Evolutionary conservation across 2,888 invertebrate species (phyloP), one percentile per base, ranked within the genome.

Genomic region (Euzophera pinguis): DNA sequence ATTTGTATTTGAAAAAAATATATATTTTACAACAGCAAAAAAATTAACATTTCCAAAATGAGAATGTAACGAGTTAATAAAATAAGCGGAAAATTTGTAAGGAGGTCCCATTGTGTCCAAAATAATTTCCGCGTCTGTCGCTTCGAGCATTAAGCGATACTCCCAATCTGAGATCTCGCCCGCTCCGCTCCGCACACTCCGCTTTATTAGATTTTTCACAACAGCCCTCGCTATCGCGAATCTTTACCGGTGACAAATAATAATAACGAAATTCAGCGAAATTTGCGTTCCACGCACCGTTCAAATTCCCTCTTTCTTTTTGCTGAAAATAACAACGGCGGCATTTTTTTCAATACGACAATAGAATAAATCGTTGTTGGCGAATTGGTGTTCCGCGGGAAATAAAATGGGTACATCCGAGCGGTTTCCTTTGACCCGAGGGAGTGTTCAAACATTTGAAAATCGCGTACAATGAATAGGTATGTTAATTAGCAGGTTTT

Each of bases 171-270:
- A 63, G 45, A 45, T 45, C 42, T 32, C 45, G 16, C 45, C 61
- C 64, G 66, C 62, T 67, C 61, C 64, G 66, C 62, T 67, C 62
- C 70, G 64, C 71, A 70, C 71, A 66, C 64, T 66, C 59, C 61
- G 61, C 69, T 78, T 81, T 81, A 81, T 84, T 77, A 75, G 71
- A 81, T 82, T 81, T 79, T 74, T 74, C 72, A 73, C 72, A 74
- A 72, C 68, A 65, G 58, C 65, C 60, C 50, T 47, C 69, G 69
- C 73, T 81, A 78, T 80, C 77, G 69, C 63, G 67, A 69, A 78
- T 81, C 73, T 75, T 69, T 69, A 65, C 64, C 71, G 75, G 68
- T 74, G 76, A 71, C 78, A 77, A 81, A 84, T 81, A 79, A 78
- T 75, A 71, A 80, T 78, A 83, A 81, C 73, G 72, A 77, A 74